Percentiles rank a stretch among this genome's conserved stretches.
phyloP scores from a whole-genome alignment of 2,113 vertebrate species.

The Henicopernis longicauda region DNA sequence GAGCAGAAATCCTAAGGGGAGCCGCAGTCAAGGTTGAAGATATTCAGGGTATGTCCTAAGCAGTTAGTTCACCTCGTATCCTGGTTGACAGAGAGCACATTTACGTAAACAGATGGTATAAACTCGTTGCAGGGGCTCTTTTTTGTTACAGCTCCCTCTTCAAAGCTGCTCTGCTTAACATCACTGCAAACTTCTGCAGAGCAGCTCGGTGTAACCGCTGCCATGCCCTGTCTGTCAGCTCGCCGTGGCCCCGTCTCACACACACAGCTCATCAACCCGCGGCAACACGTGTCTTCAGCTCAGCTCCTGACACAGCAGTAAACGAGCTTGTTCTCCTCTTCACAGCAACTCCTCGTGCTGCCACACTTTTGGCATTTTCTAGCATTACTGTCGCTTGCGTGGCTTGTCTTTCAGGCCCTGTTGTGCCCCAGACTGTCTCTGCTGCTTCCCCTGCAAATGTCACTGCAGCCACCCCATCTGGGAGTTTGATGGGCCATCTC shows the following conservation, averaged over 20 bases:
- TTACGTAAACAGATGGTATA: not conserved
- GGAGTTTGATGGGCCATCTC: not conserved
- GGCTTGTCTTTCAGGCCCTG: not conserved
- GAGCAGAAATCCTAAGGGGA: slow-evolving; percentile 26
- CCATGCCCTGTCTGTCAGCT: not conserved
- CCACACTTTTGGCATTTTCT: not conserved
- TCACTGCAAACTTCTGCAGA: not conserved
- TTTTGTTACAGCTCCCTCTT: not conserved
- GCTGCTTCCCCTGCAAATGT: not conserved
- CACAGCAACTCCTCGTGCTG: not conserved
- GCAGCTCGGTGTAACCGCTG: not conserved
- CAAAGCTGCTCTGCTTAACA: not conserved
- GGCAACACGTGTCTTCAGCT: accelerated
- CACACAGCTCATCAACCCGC: not conserved
- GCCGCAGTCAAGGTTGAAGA: not conserved
- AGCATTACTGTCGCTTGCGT: too few relatives aligned
- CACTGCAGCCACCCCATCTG: not conserved
- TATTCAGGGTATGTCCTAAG: not conserved
- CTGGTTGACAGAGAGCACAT: not conserved
- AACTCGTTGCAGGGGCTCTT: not conserved
- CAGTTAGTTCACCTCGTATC: not conserved
- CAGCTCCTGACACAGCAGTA: not conserved
- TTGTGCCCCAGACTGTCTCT: not conserved
- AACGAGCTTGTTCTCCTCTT: not conserved
- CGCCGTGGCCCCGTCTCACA: not conserved